Base-by-base conservation (phyloP, 2,113 vertebrate species). In the Callospermophilus lateralis region DNA sequence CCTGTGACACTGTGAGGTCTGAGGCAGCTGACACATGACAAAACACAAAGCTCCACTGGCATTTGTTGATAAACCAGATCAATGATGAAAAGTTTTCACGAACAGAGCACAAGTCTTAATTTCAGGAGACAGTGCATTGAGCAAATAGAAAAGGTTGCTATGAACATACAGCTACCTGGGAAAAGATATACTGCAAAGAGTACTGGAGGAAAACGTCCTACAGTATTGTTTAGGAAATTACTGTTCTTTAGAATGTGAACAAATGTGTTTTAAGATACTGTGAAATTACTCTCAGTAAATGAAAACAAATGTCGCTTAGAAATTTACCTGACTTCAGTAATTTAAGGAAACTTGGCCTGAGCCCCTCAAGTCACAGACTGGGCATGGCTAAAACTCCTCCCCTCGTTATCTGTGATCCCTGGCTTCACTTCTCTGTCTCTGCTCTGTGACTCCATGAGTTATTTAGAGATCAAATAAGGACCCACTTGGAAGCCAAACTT, bases 61-160 rank as follows among this genome's bases (percentile, higher is more conserved):
- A 90, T 80, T 85, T 91, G 39, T 53, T 85, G 65, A 72, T 72
- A 95, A 90, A 88, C 55, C 63, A 77, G 89, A 92, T 85, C 73
- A 91, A 72, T 39, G 53, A 70, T 37, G n/a, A 87, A 42, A 48
- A 81, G 24, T 30, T 84, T 61, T 93, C 53, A 67, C 24, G 16
- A 86, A 3, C 42, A 94, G 84, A 72, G 67, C 53, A 28, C 37
- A 68, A 81, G 4, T 77, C 30, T 86, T 39, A 65, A 11, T 17
- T 87, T 93, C 81, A 72, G 32, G 42, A 78, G 28, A 58, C 6
- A n/a, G 73, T 58, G 30, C n/a, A 67, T 42, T 73, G 37, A 92
- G 53, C 19, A 26, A 84, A 37, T 70, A 58, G 81, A 87, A 94
- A 95, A 22, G 37, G 11, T 7, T 79, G 63, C 26, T n/a, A 30